These are phyloP conservation scores for Heteromyza rotundicornis DNA, from an alignment of 2,888 invertebrate genomes.

Conservation along the genomic window DNA sequence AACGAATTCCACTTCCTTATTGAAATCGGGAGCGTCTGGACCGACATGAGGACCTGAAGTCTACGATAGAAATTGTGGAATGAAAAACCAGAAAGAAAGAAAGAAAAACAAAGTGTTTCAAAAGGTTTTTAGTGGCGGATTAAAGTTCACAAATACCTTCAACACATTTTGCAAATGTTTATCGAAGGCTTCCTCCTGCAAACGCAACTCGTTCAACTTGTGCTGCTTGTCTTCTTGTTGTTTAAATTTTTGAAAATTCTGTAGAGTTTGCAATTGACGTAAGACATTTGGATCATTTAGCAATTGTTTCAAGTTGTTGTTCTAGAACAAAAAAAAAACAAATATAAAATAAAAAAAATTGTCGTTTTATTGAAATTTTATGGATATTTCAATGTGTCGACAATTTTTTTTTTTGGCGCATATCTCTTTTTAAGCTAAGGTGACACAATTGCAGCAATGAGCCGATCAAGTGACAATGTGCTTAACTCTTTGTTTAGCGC, in stretches of 20 bases:
- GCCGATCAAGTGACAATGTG: too few species aligned
- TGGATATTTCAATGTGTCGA: too few species aligned
- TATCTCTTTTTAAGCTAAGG: too few species aligned
- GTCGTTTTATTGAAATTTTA: too few species aligned
- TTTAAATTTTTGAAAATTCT: constrained; percentile 64
- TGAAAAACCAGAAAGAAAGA: constrained; percentile 8
- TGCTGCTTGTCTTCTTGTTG: constrained; percentile 73
- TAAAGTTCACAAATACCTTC: too few species aligned
- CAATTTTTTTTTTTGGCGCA: too few species aligned
- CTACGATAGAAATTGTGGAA: background rate
- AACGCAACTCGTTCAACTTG: constrained; percentile 73
- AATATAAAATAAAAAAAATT: constrained; percentile 16
- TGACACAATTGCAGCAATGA: too few species aligned
- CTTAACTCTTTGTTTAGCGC: too few species aligned
- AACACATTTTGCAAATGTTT: constrained; percentile 77
- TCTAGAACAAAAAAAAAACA: constrained; percentile 43
- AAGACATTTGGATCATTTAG: constrained; percentile 87
- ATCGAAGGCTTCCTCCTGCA: constrained; percentile 78
- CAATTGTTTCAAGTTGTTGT: constrained; percentile 61
- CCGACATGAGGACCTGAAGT: constrained; percentile 62
- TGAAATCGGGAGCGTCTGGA: constrained; percentile 61
- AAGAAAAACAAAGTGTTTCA: background rate
- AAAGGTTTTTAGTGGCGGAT: background rate
- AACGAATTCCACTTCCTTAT: constrained; percentile 73
- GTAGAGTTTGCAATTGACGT: constrained; percentile 84